Evolutionary conservation across 2,888 invertebrate genomes (phyloP), one percentile per base, ranked within the genome.

Genomic region (Ecliptopera silaceata): DNA sequence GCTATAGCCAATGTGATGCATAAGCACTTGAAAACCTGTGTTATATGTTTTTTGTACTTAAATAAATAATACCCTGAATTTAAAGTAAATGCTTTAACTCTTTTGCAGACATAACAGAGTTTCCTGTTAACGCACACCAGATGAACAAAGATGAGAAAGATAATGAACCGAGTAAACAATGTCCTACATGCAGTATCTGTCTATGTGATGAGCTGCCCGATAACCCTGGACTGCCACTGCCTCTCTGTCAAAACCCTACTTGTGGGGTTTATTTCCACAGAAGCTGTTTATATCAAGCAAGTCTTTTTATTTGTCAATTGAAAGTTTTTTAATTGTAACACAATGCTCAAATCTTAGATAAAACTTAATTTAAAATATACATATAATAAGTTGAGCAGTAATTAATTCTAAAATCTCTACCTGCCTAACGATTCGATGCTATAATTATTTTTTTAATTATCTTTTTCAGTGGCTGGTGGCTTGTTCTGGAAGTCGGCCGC

Each of bases 191-290:
- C 70, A 77, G 78, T 13, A 90, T 90, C 63, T 90, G 90, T 57
- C 74, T 87, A 4, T 84, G 84, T 71, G 51, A 69, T 13, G 76
- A 82, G 46, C 59, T 87, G 41, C 79, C 79, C 3, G 80, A 77
- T 41, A 57, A 59, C 17, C 65, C 72, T 18, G 78, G 79, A 13
- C 53, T 84, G n/a, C 89, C 90, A 3, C 79, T 81, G 39, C 89
- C 89, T n/a, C 64, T 90, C 12, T 90, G 90, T 56, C 79, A 80
- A 62, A 88, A 88, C 65, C 32, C 64, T 15, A 62, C 59, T 6
- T 90, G 90, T 77, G 85, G 81, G 12, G 81, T 81, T 32, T 79
- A 80, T 62, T 90, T 78, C 58, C 90, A 90, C 59, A 82, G 80
- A 64, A 75, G 52, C 48, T 90, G 90, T 66, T 72, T 90, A 29